A percentile compares a stretch with the other conserved stretches of the same genome.
Conservation (phyloP, 37 sponge, comb jelly and placozoan species). For the Aphrocallistes beatrix region DNA sequence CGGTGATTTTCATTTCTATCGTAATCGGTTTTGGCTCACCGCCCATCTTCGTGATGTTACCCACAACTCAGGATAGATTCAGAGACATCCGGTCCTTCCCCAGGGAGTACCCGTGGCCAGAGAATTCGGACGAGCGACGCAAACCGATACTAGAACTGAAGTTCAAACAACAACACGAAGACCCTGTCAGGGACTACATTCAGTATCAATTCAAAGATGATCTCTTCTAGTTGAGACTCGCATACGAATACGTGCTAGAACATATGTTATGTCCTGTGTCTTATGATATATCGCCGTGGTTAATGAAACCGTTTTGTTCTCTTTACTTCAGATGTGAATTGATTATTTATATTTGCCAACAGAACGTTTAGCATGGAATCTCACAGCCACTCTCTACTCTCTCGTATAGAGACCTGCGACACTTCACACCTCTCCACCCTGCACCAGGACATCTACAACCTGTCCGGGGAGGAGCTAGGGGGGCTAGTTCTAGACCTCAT, state of each 20-base stretch:
- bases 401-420: neutral
- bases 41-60: neutral
- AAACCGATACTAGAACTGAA: neutral
- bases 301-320: no score
- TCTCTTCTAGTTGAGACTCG: constrained; percentile 12
- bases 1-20: neutral
- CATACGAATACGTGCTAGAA: no score
- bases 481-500: neutral
- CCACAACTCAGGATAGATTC: neutral
- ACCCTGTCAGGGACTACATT: neutral
- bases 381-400: neutral
- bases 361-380: neutral
- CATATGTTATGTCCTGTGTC: no score
- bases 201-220: neutral
- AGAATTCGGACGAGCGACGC: neutral
- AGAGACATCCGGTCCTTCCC: neutral
- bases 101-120: neutral
- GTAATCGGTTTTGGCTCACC: neutral
- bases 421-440: neutral
- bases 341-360: no score
- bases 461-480: neutral
- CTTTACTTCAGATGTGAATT: no score
- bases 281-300: no score
- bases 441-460: neutral
- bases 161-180: neutral